Evolutionary conservation across 2,797 vertebrate species (phyloP).

Genomic region (Argentina silus): DNA sequence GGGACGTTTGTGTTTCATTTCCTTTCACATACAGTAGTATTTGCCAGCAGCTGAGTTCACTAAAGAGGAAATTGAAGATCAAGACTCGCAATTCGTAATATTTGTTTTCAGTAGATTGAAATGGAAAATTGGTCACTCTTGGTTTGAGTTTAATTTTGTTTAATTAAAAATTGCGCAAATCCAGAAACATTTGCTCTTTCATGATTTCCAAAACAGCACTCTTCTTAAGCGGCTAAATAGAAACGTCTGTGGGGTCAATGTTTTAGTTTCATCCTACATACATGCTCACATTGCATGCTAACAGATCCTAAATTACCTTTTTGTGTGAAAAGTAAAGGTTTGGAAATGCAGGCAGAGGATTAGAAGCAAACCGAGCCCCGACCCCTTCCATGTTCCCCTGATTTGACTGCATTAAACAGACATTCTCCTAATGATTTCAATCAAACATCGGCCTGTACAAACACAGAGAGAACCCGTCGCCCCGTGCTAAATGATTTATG

Average conservation of each 20-base stretch:
- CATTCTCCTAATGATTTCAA: constrained; percentile 38
- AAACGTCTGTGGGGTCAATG: constrained; percentile 28
- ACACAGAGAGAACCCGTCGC: constrained; percentile 29
- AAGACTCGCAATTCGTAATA: constrained; percentile 48
- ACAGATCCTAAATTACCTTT: constrained; percentile 9
- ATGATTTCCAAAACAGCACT: constrained; percentile 21
- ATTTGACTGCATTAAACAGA: constrained; percentile 47
- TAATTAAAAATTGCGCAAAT: constrained; percentile 39
- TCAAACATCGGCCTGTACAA: constrained; percentile 29
- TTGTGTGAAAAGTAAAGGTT: constrained; percentile 19
- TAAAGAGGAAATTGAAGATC: constrained; percentile 68
- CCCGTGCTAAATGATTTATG: constrained; percentile 46
- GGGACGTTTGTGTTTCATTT: constrained; percentile 76
- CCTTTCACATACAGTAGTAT: constrained; percentile 36
- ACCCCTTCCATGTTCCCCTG: constrained; percentile 25
- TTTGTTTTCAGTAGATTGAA: constrained; percentile 47
- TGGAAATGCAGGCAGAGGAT: constrained; percentile 17
- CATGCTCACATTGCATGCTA: background rate
- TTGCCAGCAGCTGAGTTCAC: constrained; percentile 46
- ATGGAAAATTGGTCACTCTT: constrained; percentile 26
- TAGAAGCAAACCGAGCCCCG: constrained; percentile 24
- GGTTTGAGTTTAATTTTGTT: constrained; percentile 45
- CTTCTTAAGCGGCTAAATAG: constrained; percentile 11
- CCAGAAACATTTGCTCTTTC: constrained; percentile 34
- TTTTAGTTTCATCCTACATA: constrained; percentile 29